phyloP scores from a whole-genome alignment of 2,113 vertebrate genomes.

The Stegastes partitus region DNA sequence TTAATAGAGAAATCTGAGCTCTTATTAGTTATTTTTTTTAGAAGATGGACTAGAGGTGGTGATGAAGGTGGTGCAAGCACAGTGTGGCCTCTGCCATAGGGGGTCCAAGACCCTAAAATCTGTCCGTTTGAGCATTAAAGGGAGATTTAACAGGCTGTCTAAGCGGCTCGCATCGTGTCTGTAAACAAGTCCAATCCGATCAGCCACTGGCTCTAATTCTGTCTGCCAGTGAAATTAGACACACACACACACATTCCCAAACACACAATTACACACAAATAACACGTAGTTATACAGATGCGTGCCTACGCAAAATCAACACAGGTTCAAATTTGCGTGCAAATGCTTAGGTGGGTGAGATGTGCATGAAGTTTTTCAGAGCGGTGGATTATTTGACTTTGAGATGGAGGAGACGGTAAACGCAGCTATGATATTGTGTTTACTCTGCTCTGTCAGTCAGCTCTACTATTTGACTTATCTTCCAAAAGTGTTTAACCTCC shows the following conservation, averaged over 20 bases:
- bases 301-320: slow-evolving; percentile 58
- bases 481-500: slow-evolving; percentile 55
- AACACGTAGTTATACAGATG: slow-evolving; percentile 61
- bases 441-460: slow-evolving; percentile 36
- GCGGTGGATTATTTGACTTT: slow-evolving; percentile 52
- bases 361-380: slow-evolving; percentile 25
- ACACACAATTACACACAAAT: slow-evolving; percentile 69
- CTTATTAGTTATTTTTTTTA: slow-evolving; percentile 80
- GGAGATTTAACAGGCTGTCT: slow-evolving; percentile 87
- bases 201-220: slow-evolving; percentile 87
- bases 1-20: slow-evolving; percentile 72
- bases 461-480: slow-evolving; percentile 26
- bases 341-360: slow-evolving; percentile 58
- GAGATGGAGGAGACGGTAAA: slow-evolving; percentile 39
- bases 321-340: slow-evolving; percentile 58
- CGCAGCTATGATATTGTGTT: slow-evolving; percentile 38
- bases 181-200: slow-evolving; percentile 90
- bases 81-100: slow-evolving; percentile 61
- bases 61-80: slow-evolving; percentile 28
- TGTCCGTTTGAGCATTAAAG: slow-evolving; percentile 88
- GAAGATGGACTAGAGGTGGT: slow-evolving; percentile 72
- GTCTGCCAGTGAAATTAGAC: slow-evolving; percentile 85
- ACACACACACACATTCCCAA: slow-evolving; percentile 58
- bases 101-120: slow-evolving; percentile 83
- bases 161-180: slow-evolving; percentile 85